A percentile compares a stretch with the other conserved stretches of the same genome.
phyloP scores from a whole-genome alignment of 2,888 invertebrate species.

The Machimus atricapillus region DNA sequence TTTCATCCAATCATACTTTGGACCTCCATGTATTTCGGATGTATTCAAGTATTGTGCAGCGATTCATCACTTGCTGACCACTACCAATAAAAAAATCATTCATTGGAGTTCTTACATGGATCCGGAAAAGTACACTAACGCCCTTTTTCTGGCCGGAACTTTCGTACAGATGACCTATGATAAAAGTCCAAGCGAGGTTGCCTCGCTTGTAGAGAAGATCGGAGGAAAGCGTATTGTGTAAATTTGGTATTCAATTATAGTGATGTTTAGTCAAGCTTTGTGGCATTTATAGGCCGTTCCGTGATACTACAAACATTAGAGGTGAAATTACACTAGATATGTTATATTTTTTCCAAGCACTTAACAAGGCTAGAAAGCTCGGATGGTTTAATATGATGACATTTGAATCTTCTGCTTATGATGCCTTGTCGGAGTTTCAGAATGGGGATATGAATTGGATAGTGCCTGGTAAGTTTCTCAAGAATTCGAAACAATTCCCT shows the following conservation, averaged over 20 bases:
- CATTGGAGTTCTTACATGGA: conserved; percentile 78
- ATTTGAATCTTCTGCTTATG: conserved; percentile 85
- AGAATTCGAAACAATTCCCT: conserved; percentile 49
- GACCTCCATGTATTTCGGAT: conserved; percentile 86
- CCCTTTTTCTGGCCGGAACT: conserved; percentile 84
- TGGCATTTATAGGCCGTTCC: conserved; percentile 49
- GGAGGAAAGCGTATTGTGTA: not conserved
- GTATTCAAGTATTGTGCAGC: conserved; percentile 83
- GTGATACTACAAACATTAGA: conserved; percentile 58
- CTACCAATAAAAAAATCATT: conserved; percentile 72
- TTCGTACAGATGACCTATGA: conserved; percentile 75
- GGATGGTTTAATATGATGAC: conserved; percentile 83
- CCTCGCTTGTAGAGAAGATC: not conserved
- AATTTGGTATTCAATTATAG: not conserved
- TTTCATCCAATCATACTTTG: conserved; percentile 89
- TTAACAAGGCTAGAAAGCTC: conserved; percentile 75
- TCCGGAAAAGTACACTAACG: conserved; percentile 80
- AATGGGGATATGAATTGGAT: conserved; percentile 94
- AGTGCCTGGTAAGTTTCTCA: conserved; percentile 74
- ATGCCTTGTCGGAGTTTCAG: conserved; percentile 79
- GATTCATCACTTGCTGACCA: conserved; percentile 76
- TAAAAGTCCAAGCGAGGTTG: not conserved
- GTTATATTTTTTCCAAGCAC: conserved; percentile 64
- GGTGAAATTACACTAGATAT: conserved; percentile 19
- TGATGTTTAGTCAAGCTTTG: not conserved